Evolutionary conservation across 2,888 invertebrate genomes (phyloP).

Genomic region (Rhimphoctona megacephalus): DNA sequence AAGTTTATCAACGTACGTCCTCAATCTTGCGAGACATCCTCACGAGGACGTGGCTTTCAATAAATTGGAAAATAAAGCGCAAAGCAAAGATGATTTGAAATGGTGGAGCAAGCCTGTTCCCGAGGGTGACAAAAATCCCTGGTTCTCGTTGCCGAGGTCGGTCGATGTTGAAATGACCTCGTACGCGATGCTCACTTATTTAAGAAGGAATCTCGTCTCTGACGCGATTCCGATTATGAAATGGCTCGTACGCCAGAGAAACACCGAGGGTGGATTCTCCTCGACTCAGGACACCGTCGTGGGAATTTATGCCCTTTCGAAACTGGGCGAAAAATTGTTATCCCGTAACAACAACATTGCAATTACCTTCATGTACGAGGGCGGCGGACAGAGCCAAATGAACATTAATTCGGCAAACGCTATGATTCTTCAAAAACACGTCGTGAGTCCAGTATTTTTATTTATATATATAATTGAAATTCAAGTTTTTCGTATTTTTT

Average conservation of each 20-base stretch:
- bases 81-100: constrained; percentile 86
- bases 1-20: constrained; percentile 91
- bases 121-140: constrained; percentile 88
- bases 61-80: constrained; percentile 86
- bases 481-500: neutral
- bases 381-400: constrained; percentile 87
- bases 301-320: constrained; percentile 90
- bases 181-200: constrained; percentile 92
- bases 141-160: constrained; percentile 89
- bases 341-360: constrained; percentile 86
- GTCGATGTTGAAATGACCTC: constrained; percentile 95
- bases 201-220: constrained; percentile 85
- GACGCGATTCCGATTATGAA: constrained; percentile 89
- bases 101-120: constrained; percentile 92
- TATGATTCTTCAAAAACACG: constrained; percentile 92
- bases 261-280: constrained; percentile 90
- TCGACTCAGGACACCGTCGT: constrained; percentile 92
- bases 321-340: constrained; percentile 88
- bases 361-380: constrained; percentile 86
- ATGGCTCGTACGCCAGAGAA: constrained; percentile 91
- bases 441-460: constrained; percentile 85
- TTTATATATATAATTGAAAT: neutral
- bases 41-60: constrained; percentile 89
- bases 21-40: constrained; percentile 91
- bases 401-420: constrained; percentile 91